A percentile compares a stretch with the other conserved stretches of the same genome.
These are phyloP conservation scores for Rhaphigaster nebulosa DNA, from an alignment of 2,888 invertebrate species.

Conservation along the genomic window DNA sequence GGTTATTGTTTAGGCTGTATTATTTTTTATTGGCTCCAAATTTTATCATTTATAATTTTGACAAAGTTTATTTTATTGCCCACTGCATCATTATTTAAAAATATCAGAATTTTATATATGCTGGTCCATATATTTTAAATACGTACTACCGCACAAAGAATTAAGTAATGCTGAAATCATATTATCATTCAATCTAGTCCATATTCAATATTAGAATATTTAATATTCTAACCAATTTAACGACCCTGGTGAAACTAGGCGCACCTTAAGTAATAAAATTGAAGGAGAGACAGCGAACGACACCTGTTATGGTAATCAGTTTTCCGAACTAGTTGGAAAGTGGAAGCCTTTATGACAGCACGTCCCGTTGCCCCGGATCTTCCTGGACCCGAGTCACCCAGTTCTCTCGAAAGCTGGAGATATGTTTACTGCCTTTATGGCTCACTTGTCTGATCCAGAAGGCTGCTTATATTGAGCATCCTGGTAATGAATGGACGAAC, in stretches of 20 bases:
- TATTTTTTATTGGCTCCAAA: too few relatives aligned
- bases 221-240: background rate
- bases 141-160: too few relatives aligned
- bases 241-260: background rate
- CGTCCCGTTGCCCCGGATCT: slow-evolving; percentile 30
- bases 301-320: slow-evolving; percentile 24
- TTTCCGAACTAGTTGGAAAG: slow-evolving; percentile 26
- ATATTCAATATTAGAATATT: too few relatives aligned
- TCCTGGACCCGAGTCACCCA: background rate
- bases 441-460: background rate
- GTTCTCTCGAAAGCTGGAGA: background rate
- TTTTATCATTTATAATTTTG: too few relatives aligned
- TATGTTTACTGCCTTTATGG: background rate
- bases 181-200: too few relatives aligned
- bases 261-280: background rate
- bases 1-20: too few relatives aligned
- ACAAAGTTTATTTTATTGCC: too few relatives aligned
- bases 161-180: too few relatives aligned
- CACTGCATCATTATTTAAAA: too few relatives aligned
- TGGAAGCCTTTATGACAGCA: background rate
- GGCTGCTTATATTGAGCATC: background rate
- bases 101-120: too few relatives aligned
- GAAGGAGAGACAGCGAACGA: background rate
- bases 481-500: background rate
- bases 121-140: too few relatives aligned